Evolutionary conservation across 2,797 vertebrate species (phyloP), one percentile per base, ranked within the genome.

Genomic region (Spheniscus humboldti): DNA sequence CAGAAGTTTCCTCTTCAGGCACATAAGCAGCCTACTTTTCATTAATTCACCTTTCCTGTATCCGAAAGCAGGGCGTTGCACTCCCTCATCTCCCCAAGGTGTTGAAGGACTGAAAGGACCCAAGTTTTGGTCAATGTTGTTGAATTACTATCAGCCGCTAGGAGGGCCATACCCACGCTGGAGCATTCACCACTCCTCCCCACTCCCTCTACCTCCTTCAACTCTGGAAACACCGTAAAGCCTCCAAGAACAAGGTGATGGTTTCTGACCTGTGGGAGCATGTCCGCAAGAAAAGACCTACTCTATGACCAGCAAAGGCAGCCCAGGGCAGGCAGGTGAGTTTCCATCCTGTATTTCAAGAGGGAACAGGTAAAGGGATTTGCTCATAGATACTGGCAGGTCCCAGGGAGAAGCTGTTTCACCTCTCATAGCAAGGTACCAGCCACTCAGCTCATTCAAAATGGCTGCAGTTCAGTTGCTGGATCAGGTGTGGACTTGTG

Each of bases 81-180:
- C 57, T 14, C 7, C 13, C 11, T 67, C 5, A 4, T 33, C 45
- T 62, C 18, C 16, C n/a, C 11, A 45, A 64, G 69, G 18, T 18
- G 31, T 5, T 31, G 45, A 53, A 47, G 55, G 47, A 63, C 31
- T 52, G 41, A 81, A 86, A 84, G n/a, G 37, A 60, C 30, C 9
- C 0, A 0, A 57, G 8, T 78, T 87, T 56, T 47, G 5, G 14
- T 50, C 0, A 0, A 33, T 52, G 53, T 3, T 75, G 33, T 18
- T 59, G 8, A 56, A 69, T 25, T 24, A 22, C 28, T 20, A 18
- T 9, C 13, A 45, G 31, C 8, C 52, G 31, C n/a, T 15, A 71
- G 23, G 11, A 60, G 12, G 12, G 7, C 48, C 10, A 48, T 6
- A 79, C 14, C 16, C 56, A n/a, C 8, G 27, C 1, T 15, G 13